Evolutionary conservation across 1,140 invertebrate genomes (phyloP).

Genomic region (Calosoma granatense): DNA sequence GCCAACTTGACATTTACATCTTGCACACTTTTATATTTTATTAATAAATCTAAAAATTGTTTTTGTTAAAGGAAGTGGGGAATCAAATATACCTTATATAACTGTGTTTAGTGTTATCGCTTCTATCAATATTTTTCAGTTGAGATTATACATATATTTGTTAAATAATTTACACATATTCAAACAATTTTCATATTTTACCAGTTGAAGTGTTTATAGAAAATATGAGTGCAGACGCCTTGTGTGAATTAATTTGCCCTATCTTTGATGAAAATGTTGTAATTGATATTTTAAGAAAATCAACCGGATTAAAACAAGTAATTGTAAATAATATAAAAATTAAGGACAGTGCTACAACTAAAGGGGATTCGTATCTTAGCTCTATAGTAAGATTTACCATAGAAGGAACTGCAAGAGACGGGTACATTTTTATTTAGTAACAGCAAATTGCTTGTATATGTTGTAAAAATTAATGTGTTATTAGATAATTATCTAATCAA

Average conservation of each 20-base stretch:
- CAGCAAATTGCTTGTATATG: constrained; percentile 13
- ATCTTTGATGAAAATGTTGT: constrained; percentile 30
- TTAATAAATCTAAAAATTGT: too few species aligned
- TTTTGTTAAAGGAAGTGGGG: too few species aligned
- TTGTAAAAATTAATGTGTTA: constrained; percentile 10
- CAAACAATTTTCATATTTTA: too few species aligned
- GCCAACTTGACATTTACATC: too few species aligned
- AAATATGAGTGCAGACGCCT: background rate
- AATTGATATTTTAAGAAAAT: constrained; percentile 33
- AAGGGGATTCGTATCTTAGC: constrained; percentile 57
- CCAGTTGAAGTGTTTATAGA: too few species aligned
- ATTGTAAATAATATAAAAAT: constrained; percentile 32
- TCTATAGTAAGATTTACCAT: constrained; percentile 46
- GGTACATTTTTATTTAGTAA: constrained; percentile 20
- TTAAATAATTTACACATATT: too few species aligned
- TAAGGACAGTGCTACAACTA: constrained; percentile 33
- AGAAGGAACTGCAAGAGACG: constrained; percentile 32
- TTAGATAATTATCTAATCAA: too few species aligned
- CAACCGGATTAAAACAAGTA: constrained; percentile 21
- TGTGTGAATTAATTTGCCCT: constrained; percentile 12
- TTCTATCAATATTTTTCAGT: too few species aligned
- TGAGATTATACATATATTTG: too few species aligned
- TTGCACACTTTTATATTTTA: too few species aligned
- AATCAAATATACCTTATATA: too few species aligned
- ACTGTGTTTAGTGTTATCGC: too few species aligned